Conservation (phyloP, 1,140 invertebrate genomes). For the Drosophila pectinifera region DNA sequence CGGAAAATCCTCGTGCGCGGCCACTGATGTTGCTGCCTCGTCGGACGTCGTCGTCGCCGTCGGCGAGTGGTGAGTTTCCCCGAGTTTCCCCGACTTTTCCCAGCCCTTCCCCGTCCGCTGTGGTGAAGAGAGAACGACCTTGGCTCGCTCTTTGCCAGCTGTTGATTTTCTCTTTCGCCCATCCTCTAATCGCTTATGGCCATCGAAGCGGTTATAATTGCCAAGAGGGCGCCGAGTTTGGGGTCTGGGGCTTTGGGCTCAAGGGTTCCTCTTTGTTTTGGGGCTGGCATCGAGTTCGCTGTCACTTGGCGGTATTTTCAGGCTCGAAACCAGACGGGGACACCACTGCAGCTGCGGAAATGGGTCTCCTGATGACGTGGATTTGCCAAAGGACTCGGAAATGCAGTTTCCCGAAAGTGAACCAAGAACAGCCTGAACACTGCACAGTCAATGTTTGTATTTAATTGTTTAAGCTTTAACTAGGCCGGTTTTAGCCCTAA, state of each 20-base stretch:
- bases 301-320: conserved; percentile 4
- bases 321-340: background rate
- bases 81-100: conserved; percentile 4
- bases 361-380: background rate
- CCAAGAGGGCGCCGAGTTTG: background rate
- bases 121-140: conserved; percentile 61
- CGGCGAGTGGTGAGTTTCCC: conserved; percentile 59
- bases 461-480: too few relatives aligned
- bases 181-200: conserved; percentile 26
- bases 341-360: conserved; percentile 3
- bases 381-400: background rate
- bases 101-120: background rate
- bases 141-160: conserved; percentile 74
- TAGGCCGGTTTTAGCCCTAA: too few relatives aligned
- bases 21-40: conserved; percentile 2
- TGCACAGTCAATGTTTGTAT: too few relatives aligned
- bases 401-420: background rate
- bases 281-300: background rate
- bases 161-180: conserved; percentile 55
- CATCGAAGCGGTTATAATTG: conserved; percentile 29
- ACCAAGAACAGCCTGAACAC: too few relatives aligned
- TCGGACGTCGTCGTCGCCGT: background rate
- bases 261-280: background rate
- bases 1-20: conserved; percentile 15
- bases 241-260: background rate